phyloP scores from a whole-genome alignment of 2,888 invertebrate species.

The Thelaira solivaga region DNA sequence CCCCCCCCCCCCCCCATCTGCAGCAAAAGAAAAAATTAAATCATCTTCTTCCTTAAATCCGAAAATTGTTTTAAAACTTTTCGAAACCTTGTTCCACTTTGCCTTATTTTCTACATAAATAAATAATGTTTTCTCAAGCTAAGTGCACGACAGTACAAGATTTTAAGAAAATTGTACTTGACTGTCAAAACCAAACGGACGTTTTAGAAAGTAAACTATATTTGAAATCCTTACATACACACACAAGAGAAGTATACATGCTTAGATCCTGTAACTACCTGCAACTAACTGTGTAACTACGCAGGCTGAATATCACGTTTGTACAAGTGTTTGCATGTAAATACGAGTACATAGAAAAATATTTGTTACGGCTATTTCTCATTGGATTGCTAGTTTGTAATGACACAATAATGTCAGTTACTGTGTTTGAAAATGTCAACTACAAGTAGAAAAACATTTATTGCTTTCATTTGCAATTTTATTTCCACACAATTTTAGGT shows the following conservation, averaged over 20 bases:
- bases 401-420: conserved; percentile 48
- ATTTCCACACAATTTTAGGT: conserved; percentile 16
- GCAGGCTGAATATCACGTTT: conserved; percentile 2
- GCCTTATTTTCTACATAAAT: too few relatives aligned
- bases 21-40: too few relatives aligned
- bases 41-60: too few relatives aligned
- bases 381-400: conserved; percentile 6
- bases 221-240: neutral
- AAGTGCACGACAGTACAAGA: neutral
- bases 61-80: neutral
- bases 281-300: neutral
- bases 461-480: conserved; percentile 45
- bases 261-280: neutral
- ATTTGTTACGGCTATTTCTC: conserved; percentile 3
- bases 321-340: conserved; percentile 11
- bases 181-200: conserved; percentile 40
- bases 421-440: conserved; percentile 41
- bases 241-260: too few relatives aligned
- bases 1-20: too few relatives aligned
- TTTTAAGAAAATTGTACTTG: conserved; percentile 12
- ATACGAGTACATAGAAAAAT: too few relatives aligned
- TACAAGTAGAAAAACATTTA: conserved; percentile 42
- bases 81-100: neutral
- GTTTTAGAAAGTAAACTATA: conserved; percentile 28
- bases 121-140: neutral